Conservation (phyloP, 2,113 vertebrate genomes). For the Salvator merianae region DNA sequence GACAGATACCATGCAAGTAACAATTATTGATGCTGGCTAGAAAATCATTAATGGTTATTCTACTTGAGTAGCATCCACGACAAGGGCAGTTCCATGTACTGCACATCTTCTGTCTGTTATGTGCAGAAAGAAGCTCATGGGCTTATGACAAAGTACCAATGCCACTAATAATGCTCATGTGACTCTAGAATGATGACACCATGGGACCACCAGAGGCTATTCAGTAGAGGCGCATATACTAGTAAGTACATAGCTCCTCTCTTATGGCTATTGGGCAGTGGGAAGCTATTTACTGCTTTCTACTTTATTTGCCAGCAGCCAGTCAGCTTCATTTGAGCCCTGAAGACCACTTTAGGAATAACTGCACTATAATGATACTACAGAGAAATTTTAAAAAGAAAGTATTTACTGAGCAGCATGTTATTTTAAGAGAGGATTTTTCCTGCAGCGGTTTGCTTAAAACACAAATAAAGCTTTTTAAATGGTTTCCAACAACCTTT, state of each 20-base stretch:
- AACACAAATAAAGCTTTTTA: neutral
- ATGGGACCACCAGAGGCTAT: no score
- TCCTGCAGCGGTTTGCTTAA: neutral
- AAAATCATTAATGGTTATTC: no score
- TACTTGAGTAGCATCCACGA: no score
- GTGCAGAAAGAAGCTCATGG: no score
- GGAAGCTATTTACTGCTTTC: neutral
- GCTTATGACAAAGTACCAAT: no score
- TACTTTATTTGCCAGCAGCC: neutral
- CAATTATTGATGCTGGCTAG: no score
- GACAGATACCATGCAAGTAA: no score
- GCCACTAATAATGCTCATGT: no score
- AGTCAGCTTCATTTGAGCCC: neutral
- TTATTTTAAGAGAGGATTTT: neutral
- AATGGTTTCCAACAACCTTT: neutral
- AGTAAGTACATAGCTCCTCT: neutral
- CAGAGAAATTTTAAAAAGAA: neutral
- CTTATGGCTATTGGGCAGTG: neutral
- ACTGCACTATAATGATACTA: neutral
- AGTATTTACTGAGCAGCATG: neutral
- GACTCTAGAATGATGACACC: no score
- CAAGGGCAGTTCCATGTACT: no score
- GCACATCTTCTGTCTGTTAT: no score
- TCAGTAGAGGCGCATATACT: neutral
- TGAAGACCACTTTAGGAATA: neutral